Evolutionary conservation across 2,888 invertebrate genomes (phyloP).

Genomic region (Trissolcus brochymenae): DNA sequence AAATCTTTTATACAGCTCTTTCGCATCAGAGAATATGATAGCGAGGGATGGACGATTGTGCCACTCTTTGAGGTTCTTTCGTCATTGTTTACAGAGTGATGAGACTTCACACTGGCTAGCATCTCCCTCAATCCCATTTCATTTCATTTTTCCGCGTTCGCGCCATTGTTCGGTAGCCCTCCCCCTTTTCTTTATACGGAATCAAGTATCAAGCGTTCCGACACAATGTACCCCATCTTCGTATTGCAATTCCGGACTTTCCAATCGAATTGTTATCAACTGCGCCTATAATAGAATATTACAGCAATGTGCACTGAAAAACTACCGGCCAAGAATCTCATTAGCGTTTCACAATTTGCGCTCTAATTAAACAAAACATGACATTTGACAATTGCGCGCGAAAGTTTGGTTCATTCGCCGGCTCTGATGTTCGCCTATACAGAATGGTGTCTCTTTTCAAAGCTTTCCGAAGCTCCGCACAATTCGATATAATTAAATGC

Average conservation of each 20-base stretch:
- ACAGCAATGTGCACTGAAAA: no score
- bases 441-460: constrained; percentile 12
- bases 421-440: background rate
- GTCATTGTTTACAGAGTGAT: constrained; percentile 76
- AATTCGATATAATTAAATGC: constrained; percentile 41
- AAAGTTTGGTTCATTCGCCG: constrained; percentile 2
- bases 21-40: constrained; percentile 40
- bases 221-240: constrained; percentile 71
- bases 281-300: constrained; percentile 5
- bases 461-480: constrained; percentile 16
- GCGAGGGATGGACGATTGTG: constrained; percentile 39
- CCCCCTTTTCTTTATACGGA: constrained; percentile 74
- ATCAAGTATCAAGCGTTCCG: constrained; percentile 75
- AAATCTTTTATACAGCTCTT: constrained; percentile 41
- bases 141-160: constrained; percentile 74
- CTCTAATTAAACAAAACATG: constrained; percentile 6
- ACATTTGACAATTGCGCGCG: background rate
- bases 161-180: constrained; percentile 69
- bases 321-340: no score
- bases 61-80: constrained; percentile 71
- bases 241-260: constrained; percentile 47
- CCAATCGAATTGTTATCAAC: constrained; percentile 25
- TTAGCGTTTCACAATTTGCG: background rate
- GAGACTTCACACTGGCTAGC: constrained; percentile 73
- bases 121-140: constrained; percentile 70